These are phyloP conservation scores for Borostomias antarcticus DNA, from an alignment of 2,797 vertebrate species.

Conservation along the genomic window DNA sequence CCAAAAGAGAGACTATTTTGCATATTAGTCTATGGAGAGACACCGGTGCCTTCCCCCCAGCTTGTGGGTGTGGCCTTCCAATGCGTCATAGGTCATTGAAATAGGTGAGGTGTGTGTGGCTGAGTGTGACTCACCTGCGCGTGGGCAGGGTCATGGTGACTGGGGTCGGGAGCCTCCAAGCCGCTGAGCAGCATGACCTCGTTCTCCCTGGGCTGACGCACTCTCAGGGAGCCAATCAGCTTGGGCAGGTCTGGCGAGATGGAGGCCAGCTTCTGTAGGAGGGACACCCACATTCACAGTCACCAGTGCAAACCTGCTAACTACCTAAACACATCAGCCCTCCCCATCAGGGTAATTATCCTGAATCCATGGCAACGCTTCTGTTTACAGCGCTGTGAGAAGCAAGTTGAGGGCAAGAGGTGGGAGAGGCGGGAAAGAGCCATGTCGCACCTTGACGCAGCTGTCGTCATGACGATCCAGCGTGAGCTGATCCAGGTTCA, in stretches of 20 bases:
- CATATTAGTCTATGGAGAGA: too few relatives aligned
- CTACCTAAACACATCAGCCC: slow-evolving; percentile 56
- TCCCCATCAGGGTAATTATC: slow-evolving; percentile 59
- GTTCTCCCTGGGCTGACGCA: slow-evolving; percentile 91
- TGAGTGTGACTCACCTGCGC: slow-evolving; percentile 79
- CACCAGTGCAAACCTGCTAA: slow-evolving; percentile 47
- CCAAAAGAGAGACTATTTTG: too few relatives aligned
- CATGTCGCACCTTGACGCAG: slow-evolving; percentile 88
- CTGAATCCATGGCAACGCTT: slow-evolving; percentile 61
- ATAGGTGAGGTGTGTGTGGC: neutral
- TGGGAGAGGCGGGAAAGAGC: too few relatives aligned
- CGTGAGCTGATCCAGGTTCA: slow-evolving; percentile 86
- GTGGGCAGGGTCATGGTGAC: slow-evolving; percentile 75
- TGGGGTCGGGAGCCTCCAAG: slow-evolving; percentile 79
- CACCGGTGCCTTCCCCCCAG: too few relatives aligned
- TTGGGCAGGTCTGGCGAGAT: slow-evolving; percentile 91
- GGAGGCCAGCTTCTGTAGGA: slow-evolving; percentile 84
- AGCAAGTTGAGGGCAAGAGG: neutral
- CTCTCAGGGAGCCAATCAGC: slow-evolving; percentile 87
- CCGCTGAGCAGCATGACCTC: slow-evolving; percentile 92
- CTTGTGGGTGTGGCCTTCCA: too few relatives aligned
- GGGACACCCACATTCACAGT: slow-evolving; percentile 34
- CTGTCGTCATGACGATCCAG: slow-evolving; percentile 76
- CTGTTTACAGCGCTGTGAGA: slow-evolving; percentile 27
- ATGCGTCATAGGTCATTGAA: too few relatives aligned